Percentiles rank a stretch among this genome's conserved stretches.
These are phyloP conservation scores for Patella caerulea DNA, from an alignment of 2,888 invertebrate genomes.

Conservation along the genomic window DNA sequence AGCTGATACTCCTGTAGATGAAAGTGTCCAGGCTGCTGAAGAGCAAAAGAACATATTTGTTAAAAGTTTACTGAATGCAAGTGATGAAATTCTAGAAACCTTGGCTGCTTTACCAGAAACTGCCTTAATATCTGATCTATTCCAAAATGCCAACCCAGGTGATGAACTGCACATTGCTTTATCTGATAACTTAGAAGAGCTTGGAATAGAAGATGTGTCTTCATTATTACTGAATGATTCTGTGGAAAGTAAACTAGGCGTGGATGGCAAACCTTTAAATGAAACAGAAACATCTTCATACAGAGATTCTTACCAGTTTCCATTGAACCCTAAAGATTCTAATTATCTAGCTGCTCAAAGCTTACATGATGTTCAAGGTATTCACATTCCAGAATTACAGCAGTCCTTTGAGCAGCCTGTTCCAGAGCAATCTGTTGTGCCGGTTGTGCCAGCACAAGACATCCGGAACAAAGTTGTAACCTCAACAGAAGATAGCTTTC, in stretches of 20 bases:
- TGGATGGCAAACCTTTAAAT: neutral
- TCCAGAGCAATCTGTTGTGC: neutral
- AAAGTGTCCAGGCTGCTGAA: neutral
- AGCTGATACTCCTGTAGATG: neutral
- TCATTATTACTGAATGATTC: neutral
- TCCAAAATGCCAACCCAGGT: neutral
- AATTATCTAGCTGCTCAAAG: neutral
- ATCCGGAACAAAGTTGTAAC: neutral
- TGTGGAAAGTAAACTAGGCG: neutral
- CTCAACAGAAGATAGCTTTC: neutral
- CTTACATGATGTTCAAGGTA: neutral
- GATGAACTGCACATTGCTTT: neutral
- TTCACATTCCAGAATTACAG: neutral
- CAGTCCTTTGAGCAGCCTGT: no score
- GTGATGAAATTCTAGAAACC: conserved; percentile 4
- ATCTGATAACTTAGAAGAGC: neutral
- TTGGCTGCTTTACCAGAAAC: neutral
- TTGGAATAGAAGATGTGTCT: neutral
- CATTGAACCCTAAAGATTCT: neutral
- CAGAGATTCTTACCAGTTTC: neutral
- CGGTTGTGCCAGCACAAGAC: neutral
- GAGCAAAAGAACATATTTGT: neutral
- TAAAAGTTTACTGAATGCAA: neutral
- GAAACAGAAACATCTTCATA: neutral
- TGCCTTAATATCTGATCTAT: neutral